Conservation (phyloP, 2,113 vertebrate species). For the Butastur rufipennis region DNA sequence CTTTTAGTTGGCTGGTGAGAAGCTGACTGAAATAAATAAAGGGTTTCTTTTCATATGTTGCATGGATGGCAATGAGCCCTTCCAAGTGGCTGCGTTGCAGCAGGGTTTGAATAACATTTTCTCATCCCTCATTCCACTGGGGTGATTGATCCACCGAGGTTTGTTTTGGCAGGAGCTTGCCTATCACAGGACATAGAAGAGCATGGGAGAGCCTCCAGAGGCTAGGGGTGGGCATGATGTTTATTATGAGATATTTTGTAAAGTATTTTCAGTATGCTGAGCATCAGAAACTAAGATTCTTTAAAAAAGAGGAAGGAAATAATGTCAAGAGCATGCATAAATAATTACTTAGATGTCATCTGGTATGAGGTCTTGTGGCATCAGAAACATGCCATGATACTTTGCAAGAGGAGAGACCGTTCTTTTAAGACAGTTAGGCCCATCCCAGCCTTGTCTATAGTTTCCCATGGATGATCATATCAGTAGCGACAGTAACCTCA, state of each 20-base stretch:
- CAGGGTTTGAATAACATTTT: neutral
- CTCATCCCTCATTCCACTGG: neutral
- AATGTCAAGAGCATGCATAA: neutral
- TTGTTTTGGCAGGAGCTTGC: constrained; percentile 15
- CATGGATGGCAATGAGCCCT: neutral
- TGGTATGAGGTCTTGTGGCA: neutral
- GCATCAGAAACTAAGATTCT: neutral
- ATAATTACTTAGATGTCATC: neutral
- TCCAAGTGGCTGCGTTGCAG: neutral
- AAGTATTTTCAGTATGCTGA: neutral
- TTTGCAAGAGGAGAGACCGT: neutral
- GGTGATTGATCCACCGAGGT: neutral
- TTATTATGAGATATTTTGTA: neutral
- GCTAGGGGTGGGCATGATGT: neutral
- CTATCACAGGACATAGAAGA: neutral
- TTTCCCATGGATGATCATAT: neutral
- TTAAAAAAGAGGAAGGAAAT: neutral
- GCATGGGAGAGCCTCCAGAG: neutral
- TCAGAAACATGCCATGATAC: neutral
- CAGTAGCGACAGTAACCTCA: neutral
- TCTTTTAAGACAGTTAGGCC: neutral
- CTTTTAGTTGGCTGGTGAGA: neutral
- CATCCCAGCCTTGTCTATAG: neutral
- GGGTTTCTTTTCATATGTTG: neutral
- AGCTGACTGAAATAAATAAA: neutral